phyloP scores from a whole-genome alignment of 2,888 invertebrate genomes.

The Acleris literana region DNA sequence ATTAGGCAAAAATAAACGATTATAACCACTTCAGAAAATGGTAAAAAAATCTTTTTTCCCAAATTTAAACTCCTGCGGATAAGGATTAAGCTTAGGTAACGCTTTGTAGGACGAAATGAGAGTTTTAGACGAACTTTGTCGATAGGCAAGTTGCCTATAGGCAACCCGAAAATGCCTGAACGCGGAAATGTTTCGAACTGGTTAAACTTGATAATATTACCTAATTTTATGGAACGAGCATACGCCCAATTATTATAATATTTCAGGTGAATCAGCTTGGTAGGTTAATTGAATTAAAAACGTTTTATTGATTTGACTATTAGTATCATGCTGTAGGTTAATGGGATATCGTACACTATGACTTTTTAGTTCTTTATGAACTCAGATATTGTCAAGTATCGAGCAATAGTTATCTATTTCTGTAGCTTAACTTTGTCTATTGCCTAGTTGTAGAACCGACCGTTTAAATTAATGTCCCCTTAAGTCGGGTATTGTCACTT shows the following conservation, averaged over 20 bases:
- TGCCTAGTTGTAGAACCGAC: no score
- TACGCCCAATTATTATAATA: constrained; percentile 6
- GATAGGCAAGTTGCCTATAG: constrained; percentile 24
- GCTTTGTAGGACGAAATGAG: constrained; percentile 21
- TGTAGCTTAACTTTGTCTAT: no score
- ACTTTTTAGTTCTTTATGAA: no score
- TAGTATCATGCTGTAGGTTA: no score
- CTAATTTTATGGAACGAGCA: constrained; percentile 21
- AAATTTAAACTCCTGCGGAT: constrained; percentile 41
- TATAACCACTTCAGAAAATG: constrained; percentile 56
- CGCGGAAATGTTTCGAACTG: constrained; percentile 24
- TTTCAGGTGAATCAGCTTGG: constrained; percentile 2
- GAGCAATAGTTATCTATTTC: no score
- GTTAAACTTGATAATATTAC: constrained; percentile 25
- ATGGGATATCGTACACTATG: no score
- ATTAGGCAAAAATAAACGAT: constrained; percentile 73
- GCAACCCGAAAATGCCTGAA: constrained; percentile 15
- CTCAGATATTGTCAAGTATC: no score
- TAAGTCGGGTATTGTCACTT: no score
- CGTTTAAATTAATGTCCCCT: no score
- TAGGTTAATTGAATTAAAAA: no score
- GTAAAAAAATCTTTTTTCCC: constrained; percentile 48
- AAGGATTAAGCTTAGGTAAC: constrained; percentile 25
- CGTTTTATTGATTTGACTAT: no score
- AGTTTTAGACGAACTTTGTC: constrained; percentile 25